Base-by-base conservation (phyloP, 2,888 invertebrate genomes). In the Macrophya annulata region DNA sequence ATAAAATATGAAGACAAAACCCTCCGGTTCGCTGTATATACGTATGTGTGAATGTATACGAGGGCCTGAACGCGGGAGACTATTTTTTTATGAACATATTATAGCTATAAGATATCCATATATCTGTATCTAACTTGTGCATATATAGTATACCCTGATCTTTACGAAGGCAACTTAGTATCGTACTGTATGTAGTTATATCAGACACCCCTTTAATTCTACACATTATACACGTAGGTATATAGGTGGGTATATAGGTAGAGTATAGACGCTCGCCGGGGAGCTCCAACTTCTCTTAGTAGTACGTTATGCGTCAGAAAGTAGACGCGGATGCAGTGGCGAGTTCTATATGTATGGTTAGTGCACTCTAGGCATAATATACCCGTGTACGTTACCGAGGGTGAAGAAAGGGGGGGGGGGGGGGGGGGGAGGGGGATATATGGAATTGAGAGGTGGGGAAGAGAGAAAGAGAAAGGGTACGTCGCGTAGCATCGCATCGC, bases 401-500 rank as follows among this genome's bases (percentile, higher is more conserved):
- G 77, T 10, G 48, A 43, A 82, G n/a, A n/a, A n/a, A n/a, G n/a
- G n/a, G n/a, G n/a, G n/a, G n/a, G n/a, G n/a, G n/a, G n/a, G n/a
- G n/a, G n/a, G n/a, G n/a, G n/a, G n/a, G n/a, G n/a, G n/a, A n/a
- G n/a, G n/a, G 86, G 85, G 86, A 86, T 86, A 86, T 87, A 82
- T 45, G 45, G 72, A 48, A 43, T 40, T 82, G 55, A n/a, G 79
- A 62, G 12, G 76, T 55, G 62, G 77, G 40, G 85, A 37, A 72
- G n/a, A 55, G 17, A 55, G 85, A 81, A 55, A 62, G 79, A 76
- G 74, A 74, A 85, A 84, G 86, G 65, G 84, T 71, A 71, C 85
- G 72, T 72, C 72, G 72, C 72, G 72, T 83, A 83, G 45, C 55
- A 48, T 45, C 51, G 76, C 65, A 68, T 83, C 48, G 68, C 82